Evolutionary conservation across 1,140 invertebrate genomes (phyloP).

Genomic region (Meloidogyne hapla): DNA sequence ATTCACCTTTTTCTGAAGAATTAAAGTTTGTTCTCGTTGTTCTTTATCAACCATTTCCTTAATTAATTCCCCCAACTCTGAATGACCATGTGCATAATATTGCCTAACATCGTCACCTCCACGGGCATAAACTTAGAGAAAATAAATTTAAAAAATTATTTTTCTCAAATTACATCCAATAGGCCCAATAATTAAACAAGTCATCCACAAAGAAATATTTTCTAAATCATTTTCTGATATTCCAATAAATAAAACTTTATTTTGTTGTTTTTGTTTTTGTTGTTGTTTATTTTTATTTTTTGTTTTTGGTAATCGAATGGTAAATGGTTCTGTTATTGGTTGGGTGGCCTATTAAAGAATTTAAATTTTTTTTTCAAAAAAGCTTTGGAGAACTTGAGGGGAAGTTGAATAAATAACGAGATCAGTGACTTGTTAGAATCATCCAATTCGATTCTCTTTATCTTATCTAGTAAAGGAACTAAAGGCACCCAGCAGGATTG

Average conservation of each 20-base stretch:
- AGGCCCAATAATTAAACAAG: slow-evolving; percentile 13
- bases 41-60: slow-evolving; percentile 40
- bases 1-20: slow-evolving; percentile 8
- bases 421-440: too few relatives aligned
- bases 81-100: slow-evolving; percentile 19
- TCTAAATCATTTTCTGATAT: slow-evolving; percentile 26
- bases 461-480: too few relatives aligned
- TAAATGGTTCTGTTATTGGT: slow-evolving; percentile 37
- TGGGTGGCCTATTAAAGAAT: neutral
- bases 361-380: neutral
- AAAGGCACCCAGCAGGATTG: too few relatives aligned
- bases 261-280: slow-evolving; percentile 15
- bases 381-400: too few relatives aligned
- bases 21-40: slow-evolving; percentile 31
- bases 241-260: slow-evolving; percentile 33
- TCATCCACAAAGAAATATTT: slow-evolving; percentile 27
- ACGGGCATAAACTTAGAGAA: neutral
- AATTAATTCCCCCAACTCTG: slow-evolving; percentile 23
- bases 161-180: neutral
- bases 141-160: neutral
- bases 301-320: slow-evolving; percentile 33
- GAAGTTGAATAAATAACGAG: too few relatives aligned
- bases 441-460: too few relatives aligned
- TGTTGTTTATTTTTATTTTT: slow-evolving; percentile 12
- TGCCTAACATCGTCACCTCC: slow-evolving; percentile 24